Evolutionary conservation across 2,797 vertebrate species (phyloP).

Genomic region (Microtus agrestis): DNA sequence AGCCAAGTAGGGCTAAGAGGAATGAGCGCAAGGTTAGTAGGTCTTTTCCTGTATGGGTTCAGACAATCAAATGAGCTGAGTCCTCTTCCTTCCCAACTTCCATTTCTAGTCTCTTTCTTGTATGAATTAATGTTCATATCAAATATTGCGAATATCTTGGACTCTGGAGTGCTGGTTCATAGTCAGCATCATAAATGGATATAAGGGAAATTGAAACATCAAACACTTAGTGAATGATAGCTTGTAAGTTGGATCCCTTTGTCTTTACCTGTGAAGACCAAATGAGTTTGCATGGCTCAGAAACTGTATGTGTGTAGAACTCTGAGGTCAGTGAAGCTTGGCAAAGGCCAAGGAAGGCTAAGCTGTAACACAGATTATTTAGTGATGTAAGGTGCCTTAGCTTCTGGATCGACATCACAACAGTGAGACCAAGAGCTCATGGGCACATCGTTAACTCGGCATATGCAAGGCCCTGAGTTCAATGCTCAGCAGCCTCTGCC

Average conservation of each 20-base stretch:
- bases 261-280: background rate
- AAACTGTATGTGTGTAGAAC: background rate
- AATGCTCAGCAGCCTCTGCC: too few species aligned
- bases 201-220: conserved; percentile 2
- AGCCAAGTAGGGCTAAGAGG: conserved; percentile 7
- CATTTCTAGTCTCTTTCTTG: background rate
- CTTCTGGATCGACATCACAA: background rate
- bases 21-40: background rate
- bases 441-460: background rate
- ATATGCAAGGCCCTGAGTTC: background rate
- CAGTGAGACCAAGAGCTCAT: background rate
- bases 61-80: background rate
- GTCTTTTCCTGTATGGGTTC: conserved; percentile 15
- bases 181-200: background rate
- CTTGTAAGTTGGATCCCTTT: background rate
- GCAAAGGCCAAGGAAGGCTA: background rate
- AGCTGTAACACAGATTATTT: background rate
- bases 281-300: background rate
- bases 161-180: background rate
- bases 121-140: background rate
- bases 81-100: background rate
- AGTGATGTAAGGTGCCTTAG: background rate
- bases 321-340: background rate
- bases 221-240: background rate
- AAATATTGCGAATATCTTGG: background rate